Evolutionary conservation across 2,113 vertebrate species (phyloP).

Genomic region (Ibidorhyncha struthersii): DNA sequence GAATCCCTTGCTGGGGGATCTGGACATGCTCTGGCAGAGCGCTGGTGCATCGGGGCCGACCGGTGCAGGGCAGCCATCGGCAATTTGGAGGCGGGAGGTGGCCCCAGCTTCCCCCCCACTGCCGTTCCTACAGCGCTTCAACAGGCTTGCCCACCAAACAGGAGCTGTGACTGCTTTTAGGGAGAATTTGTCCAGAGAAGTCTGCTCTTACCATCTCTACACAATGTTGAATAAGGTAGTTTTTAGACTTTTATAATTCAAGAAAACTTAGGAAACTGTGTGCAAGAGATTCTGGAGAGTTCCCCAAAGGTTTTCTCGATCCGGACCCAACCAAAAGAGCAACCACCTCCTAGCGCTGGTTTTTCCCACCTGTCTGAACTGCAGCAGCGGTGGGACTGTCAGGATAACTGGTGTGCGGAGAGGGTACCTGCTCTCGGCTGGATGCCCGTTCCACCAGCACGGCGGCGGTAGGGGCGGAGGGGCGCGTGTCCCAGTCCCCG

Average conservation of each 20-base stretch:
- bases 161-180: too few relatives aligned
- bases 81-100: neutral
- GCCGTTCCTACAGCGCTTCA: accelerated
- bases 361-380: too few relatives aligned
- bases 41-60: neutral
- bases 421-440: too few relatives aligned
- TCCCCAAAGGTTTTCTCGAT: neutral
- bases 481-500: too few relatives aligned
- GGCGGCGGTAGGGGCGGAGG: too few relatives aligned
- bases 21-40: neutral
- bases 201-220: neutral
- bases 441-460: too few relatives aligned
- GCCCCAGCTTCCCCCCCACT: neutral
- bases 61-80: neutral
- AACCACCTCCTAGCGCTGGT: too few relatives aligned
- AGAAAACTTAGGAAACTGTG: neutral
- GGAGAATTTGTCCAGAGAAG: neutral
- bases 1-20: neutral
- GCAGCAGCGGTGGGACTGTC: too few relatives aligned
- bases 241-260: neutral
- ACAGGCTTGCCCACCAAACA: neutral
- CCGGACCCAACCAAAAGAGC: neutral
- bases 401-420: too few relatives aligned
- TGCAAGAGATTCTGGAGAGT: too few relatives aligned
- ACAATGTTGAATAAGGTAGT: neutral